Conservation (phyloP, 2,113 vertebrate species). For the Myotis brandtii region DNA sequence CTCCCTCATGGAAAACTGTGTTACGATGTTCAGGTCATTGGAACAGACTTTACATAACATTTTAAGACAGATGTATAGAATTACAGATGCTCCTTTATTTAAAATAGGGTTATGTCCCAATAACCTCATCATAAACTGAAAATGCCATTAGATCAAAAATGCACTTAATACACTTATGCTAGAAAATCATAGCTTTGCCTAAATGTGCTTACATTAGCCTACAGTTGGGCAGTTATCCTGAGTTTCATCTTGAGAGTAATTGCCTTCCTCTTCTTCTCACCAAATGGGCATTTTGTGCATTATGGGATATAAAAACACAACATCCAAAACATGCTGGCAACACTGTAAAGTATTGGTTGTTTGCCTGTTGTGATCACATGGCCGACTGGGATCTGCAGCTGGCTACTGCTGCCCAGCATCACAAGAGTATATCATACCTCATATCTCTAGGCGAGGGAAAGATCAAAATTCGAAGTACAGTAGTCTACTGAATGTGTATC, state of each 20-base stretch:
- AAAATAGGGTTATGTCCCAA: background rate
- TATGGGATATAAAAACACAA: background rate
- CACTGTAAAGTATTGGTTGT: background rate
- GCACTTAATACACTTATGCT: background rate
- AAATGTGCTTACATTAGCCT: background rate
- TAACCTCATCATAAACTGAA: background rate
- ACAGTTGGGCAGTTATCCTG: too few relatives aligned
- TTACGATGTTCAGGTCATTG: conserved; percentile 1
- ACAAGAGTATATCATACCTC: background rate
- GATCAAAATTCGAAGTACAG: background rate
- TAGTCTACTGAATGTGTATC: background rate
- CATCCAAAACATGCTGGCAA: background rate
- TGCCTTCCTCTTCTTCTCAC: background rate
- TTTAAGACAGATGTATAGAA: background rate
- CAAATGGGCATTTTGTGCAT: background rate
- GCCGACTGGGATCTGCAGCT: background rate
- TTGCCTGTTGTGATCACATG: background rate
- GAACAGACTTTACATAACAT: background rate
- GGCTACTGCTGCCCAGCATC: background rate
- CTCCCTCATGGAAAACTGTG: background rate
- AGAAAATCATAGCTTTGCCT: background rate
- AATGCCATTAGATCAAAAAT: background rate
- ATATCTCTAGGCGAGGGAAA: background rate
- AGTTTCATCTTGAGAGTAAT: background rate
- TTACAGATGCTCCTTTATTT: background rate